phyloP scores from a whole-genome alignment of 2,797 vertebrate species.

The Lerista edwardsae region DNA sequence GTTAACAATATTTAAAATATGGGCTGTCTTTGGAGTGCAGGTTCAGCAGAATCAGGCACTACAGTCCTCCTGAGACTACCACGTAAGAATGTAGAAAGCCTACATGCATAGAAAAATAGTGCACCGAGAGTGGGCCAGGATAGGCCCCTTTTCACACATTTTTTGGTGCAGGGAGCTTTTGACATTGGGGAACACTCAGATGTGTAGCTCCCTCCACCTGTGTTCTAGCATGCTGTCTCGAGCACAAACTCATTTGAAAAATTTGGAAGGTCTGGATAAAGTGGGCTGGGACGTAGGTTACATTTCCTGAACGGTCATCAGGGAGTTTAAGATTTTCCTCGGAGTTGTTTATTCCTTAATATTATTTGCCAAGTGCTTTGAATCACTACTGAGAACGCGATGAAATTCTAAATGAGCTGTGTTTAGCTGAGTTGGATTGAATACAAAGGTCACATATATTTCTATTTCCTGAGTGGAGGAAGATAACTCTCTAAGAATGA shows the following conservation, averaged over 20 bases:
- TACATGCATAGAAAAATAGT: neutral
- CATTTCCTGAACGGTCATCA: slow-evolving; percentile 7
- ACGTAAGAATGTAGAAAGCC: neutral
- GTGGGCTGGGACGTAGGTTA: neutral
- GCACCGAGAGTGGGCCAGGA: neutral
- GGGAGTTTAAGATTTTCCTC: slow-evolving; percentile 19
- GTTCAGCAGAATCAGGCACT: neutral
- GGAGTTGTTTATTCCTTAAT: slow-evolving; percentile 25
- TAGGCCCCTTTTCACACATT: neutral
- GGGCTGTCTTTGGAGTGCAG: no score
- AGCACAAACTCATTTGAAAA: neutral
- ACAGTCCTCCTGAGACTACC: neutral
- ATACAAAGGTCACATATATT: slow-evolving; percentile 35
- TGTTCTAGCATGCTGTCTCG: neutral
- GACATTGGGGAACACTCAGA: neutral
- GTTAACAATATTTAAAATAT: no score
- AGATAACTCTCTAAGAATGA: slow-evolving; percentile 30
- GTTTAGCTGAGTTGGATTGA: slow-evolving; percentile 24
- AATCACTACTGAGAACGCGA: slow-evolving; percentile 19
- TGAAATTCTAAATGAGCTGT: slow-evolving; percentile 37
- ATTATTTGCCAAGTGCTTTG: slow-evolving; percentile 25
- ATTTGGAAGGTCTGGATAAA: neutral
- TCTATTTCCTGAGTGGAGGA: slow-evolving; percentile 28
- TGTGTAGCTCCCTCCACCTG: neutral
- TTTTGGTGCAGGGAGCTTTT: neutral